Percentiles rank a stretch among this genome's conserved stretches.
These are phyloP conservation scores for Eublepharis macularius DNA, from an alignment of 2,113 vertebrate species.

Conservation along the genomic window DNA sequence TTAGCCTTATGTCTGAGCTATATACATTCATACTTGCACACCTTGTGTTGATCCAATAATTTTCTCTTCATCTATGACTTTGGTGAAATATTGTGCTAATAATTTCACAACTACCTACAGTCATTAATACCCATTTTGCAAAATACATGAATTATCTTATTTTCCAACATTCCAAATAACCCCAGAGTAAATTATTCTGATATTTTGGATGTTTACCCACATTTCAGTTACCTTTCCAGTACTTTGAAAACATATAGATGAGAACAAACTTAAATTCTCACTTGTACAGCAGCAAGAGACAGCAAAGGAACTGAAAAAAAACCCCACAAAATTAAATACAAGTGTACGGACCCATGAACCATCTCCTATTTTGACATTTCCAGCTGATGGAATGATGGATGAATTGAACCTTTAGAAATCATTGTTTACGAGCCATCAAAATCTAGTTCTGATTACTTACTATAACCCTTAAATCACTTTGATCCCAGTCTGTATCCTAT, in stretches of 20 bases:
- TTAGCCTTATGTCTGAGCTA: too few relatives aligned
- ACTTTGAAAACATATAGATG: background rate
- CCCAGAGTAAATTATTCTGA: background rate
- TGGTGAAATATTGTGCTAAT: too few relatives aligned
- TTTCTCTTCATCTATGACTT: too few relatives aligned
- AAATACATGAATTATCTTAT: background rate
- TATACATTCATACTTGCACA: too few relatives aligned
- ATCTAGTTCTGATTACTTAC: background rate
- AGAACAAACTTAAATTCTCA: background rate
- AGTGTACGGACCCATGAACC: background rate
- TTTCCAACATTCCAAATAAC: too few relatives aligned
- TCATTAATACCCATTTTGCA: background rate
- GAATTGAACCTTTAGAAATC: background rate
- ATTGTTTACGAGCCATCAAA: background rate
- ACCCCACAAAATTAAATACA: background rate
- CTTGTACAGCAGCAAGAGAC: background rate
- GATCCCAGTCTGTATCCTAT: background rate
- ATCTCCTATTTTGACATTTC: background rate
- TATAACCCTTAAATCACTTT: background rate
- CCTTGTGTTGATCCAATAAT: too few relatives aligned
- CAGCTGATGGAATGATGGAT: slow-evolving; percentile 14
- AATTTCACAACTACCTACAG: background rate
- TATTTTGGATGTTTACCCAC: background rate
- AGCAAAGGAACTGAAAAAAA: background rate
- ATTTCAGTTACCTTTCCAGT: too few relatives aligned